Evolutionary conservation across 2,888 invertebrate genomes (phyloP).

Genomic region (Tetragonisca angustula): DNA sequence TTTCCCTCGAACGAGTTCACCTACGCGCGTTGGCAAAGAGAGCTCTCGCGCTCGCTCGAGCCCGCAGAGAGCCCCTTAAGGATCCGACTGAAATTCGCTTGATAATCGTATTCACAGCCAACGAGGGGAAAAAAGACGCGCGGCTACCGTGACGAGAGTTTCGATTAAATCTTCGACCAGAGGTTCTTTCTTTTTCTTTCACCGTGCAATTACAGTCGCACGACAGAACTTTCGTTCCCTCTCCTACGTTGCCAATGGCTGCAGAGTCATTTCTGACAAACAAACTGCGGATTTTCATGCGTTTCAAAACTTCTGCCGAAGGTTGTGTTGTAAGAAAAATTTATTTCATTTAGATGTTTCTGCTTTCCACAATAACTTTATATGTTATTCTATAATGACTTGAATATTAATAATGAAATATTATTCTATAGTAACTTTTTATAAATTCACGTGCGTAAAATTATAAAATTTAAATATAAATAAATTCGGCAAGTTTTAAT

Average conservation of each 20-base stretch:
- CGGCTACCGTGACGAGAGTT: slow-evolving; percentile 24
- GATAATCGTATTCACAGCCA: slow-evolving; percentile 38
- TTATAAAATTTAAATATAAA: no score
- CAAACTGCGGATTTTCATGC: no score
- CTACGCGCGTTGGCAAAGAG: slow-evolving; percentile 66
- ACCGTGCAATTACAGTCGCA: slow-evolving; percentile 20
- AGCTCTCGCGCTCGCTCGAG: slow-evolving; percentile 7
- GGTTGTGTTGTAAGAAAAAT: no score
- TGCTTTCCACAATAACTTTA: no score
- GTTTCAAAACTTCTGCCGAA: no score
- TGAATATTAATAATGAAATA: no score
- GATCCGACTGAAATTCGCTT: slow-evolving; percentile 41
- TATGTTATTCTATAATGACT: no score
- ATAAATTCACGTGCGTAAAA: no score
- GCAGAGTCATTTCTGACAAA: neutral
- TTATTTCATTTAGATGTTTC: no score
- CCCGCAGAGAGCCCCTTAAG: slow-evolving; percentile 35
- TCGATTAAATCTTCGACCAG: slow-evolving; percentile 13
- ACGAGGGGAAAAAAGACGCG: slow-evolving; percentile 3
- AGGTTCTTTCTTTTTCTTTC: neutral
- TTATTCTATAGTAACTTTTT: no score
- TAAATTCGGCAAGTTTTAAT: no score
- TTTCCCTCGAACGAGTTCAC: slow-evolving; percentile 70
- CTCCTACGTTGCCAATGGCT: neutral
- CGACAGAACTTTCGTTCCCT: slow-evolving; percentile 19